phyloP scores from a whole-genome alignment of 2,888 invertebrate genomes.

The Pyrgus malvae region DNA sequence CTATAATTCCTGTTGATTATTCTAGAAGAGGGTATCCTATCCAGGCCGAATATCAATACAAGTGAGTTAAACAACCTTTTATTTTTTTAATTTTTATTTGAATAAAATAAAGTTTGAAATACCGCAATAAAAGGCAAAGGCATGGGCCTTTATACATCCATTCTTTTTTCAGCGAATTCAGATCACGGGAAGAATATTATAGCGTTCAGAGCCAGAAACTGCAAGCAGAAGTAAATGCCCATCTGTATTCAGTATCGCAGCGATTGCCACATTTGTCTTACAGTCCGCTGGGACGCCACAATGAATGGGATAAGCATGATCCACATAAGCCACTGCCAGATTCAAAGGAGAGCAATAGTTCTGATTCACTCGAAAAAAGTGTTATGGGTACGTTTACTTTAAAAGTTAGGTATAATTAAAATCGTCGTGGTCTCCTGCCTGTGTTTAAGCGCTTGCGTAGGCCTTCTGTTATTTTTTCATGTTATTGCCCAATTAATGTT shows the following conservation, averaged over 20 bases:
- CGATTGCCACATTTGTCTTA: constrained; percentile 78
- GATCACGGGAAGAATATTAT: constrained; percentile 77
- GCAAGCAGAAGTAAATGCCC: constrained; percentile 77
- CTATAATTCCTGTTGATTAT: constrained; percentile 83
- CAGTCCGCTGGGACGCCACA: constrained; percentile 73
- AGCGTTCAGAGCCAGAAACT: constrained; percentile 75
- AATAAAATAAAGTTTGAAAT: no score
- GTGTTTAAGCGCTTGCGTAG: no score
- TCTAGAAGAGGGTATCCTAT: constrained; percentile 79
- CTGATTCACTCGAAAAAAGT: constrained; percentile 77
- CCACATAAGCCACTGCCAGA: constrained; percentile 72
- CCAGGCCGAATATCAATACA: constrained; percentile 82
- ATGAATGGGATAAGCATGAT: constrained; percentile 78
- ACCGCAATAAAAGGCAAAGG: no score
- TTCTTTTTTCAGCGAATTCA: constrained; percentile 61
- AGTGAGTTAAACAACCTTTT: constrained; percentile 51
- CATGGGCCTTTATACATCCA: neutral
- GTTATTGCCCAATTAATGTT: no score
- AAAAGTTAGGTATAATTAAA: neutral
- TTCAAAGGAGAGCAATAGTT: constrained; percentile 76
- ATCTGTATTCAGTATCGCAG: constrained; percentile 83
- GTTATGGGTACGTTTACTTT: constrained; percentile 66
- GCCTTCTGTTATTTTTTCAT: no score
- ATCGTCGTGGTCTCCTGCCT: no score
- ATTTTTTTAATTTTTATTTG: neutral